Evolutionary conservation across 2,888 invertebrate genomes (phyloP).

Genomic region (Sarcophaga carnaria): DNA sequence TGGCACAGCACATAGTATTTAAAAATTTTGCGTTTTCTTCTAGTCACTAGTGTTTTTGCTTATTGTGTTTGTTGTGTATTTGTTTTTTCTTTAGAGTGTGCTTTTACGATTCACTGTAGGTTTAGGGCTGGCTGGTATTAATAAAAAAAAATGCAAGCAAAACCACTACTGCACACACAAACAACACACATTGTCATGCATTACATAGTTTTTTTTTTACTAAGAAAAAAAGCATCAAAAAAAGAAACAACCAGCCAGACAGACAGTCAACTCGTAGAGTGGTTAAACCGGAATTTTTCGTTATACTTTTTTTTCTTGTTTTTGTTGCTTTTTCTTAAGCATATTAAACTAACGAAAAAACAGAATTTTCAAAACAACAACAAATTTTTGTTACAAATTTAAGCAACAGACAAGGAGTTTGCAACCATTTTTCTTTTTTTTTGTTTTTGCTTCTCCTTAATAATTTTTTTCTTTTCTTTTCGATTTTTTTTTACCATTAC

Average conservation of each 20-base stretch:
- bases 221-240: slow-evolving; percentile 17
- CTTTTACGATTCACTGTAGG: slow-evolving; percentile 62
- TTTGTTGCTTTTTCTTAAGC: slow-evolving; percentile 13
- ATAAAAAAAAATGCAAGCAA: slow-evolving; percentile 23
- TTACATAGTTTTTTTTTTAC: neutral
- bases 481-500: neutral
- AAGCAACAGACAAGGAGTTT: neutral
- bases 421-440: neutral
- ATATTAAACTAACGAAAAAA: slow-evolving; percentile 24
- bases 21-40: slow-evolving; percentile 1
- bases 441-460: slow-evolving; percentile 8
- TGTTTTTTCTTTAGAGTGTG: slow-evolving; percentile 26
- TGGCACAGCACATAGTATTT: too few relatives aligned
- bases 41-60: slow-evolving; percentile 3
- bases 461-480: neutral
- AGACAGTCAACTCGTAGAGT: slow-evolving; percentile 56
- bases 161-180: slow-evolving; percentile 20
- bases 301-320: slow-evolving; percentile 42
- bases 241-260: slow-evolving; percentile 39
- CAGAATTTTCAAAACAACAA: slow-evolving; percentile 48
- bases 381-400: neutral
- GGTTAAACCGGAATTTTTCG: slow-evolving; percentile 68
- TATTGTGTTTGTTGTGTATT: slow-evolving; percentile 28
- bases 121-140: slow-evolving; percentile 60
- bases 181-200: slow-evolving; percentile 36